phyloP scores from a whole-genome alignment of 2,888 invertebrate species.

The Orthosia gothica region DNA sequence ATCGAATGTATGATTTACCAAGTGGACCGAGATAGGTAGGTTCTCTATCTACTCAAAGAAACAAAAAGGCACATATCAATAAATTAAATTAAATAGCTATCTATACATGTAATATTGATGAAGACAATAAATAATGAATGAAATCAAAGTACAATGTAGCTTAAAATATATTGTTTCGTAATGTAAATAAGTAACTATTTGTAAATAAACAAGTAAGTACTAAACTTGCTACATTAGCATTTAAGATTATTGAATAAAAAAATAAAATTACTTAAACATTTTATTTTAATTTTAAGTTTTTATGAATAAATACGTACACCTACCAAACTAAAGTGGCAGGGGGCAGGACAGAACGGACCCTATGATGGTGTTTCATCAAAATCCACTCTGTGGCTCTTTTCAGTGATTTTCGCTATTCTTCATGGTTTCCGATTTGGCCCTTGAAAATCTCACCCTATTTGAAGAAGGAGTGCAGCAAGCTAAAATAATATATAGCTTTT shows the following conservation, averaged over 20 bases:
- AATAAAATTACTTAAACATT: slow-evolving; percentile 12
- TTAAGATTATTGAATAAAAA: slow-evolving; percentile 49
- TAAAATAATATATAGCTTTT: too few species aligned
- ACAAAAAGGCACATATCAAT: slow-evolving; percentile 11
- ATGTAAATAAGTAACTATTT: slow-evolving; percentile 65
- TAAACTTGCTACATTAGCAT: slow-evolving; percentile 52
- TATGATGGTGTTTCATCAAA: too few species aligned
- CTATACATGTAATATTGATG: background rate
- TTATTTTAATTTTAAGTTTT: slow-evolving; percentile 22
- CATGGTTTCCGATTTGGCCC: too few species aligned
- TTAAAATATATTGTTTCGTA: slow-evolving; percentile 39
- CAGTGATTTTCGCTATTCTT: too few species aligned
- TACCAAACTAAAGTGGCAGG: too few species aligned
- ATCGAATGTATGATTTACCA: slow-evolving; percentile 2
- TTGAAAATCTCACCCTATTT: too few species aligned
- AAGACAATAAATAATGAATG: slow-evolving; percentile 6
- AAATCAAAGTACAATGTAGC: slow-evolving; percentile 58
- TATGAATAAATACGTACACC: too few species aligned
- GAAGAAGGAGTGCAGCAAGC: too few species aligned
- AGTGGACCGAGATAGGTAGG: slow-evolving; percentile 2
- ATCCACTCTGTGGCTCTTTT: too few species aligned
- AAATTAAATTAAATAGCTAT: slow-evolving; percentile 8
- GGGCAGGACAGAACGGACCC: too few species aligned
- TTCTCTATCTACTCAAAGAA: slow-evolving; percentile 9
- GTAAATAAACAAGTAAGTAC: slow-evolving; percentile 64